Evolutionary conservation across 2,797 vertebrate species (phyloP).

Genomic region (Columba guinea): DNA sequence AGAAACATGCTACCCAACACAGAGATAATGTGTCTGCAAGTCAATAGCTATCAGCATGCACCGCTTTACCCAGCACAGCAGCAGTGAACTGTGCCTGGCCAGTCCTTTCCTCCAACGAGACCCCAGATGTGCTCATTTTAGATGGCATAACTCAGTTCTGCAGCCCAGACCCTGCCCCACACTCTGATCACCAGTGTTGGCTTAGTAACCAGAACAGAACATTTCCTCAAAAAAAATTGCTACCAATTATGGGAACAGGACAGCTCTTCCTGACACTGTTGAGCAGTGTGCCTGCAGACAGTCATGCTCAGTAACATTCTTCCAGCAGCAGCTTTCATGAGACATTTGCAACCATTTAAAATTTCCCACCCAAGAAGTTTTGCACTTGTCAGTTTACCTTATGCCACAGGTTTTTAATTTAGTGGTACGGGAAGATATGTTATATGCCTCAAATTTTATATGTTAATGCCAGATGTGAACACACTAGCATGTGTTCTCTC

Average conservation of each 20-base stretch:
- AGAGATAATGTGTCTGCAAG: background rate
- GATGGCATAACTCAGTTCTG: background rate
- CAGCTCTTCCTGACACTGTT: background rate
- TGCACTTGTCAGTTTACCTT: slow-evolving; percentile 66
- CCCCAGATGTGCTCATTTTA: background rate
- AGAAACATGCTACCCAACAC: background rate
- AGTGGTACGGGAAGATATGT: slow-evolving; percentile 34
- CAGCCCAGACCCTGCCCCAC: background rate
- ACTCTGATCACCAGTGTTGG: fast-evolving
- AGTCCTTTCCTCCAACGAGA: background rate
- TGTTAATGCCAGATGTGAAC: slow-evolving; percentile 56
- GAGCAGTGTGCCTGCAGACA: background rate
- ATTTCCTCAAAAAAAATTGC: background rate
- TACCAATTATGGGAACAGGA: background rate
- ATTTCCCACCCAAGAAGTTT: slow-evolving; percentile 56
- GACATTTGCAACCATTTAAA: slow-evolving; percentile 57
- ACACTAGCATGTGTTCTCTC: background rate
- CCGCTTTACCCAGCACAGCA: background rate
- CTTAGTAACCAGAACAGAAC: background rate
- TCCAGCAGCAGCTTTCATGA: slow-evolving; percentile 15
- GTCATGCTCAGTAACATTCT: background rate
- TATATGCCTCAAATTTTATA: slow-evolving; percentile 50
- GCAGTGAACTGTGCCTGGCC: background rate
- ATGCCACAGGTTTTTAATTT: slow-evolving; percentile 67
- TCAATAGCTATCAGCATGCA: background rate